Base-by-base conservation (phyloP, 1,140 invertebrate species). In the Tenebrio molitor region DNA sequence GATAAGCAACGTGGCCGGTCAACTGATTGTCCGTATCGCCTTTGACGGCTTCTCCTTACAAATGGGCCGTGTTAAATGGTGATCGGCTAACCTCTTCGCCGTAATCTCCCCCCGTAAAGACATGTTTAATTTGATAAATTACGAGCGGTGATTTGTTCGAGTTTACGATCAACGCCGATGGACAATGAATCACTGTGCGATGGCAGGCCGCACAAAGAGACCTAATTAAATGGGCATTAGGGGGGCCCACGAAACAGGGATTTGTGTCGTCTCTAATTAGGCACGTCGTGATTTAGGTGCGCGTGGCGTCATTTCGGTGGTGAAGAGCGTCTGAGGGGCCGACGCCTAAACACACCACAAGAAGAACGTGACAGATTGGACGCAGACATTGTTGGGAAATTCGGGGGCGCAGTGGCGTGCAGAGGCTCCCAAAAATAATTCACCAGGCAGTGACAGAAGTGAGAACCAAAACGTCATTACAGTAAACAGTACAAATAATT, bases 121-220 rank as follows among this genome's bases (percentile, higher is more conserved):
- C 36, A 39, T 39, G 36, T 39, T 39, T 39, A 39, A 39, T 39
- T 39, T 39, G 12, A 39, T 39, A 7, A 8, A 39, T 39, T 39
- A 12, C 36, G 4, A n/a, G 7, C 7, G 29, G 12, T 39, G 36
- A 39, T 39, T 39, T 39, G 12, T 39, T 39, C n/a, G 5, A 12
- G 4, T 39, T 39, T 39, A 39, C 12, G 36, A 39, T 7, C 36
- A 39, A 12, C 36, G 36, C 7, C 29, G 8, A 29, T 29, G 36
- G 2, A 39, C 36, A 39, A 39, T 39, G 36, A 39, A 39, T 39
- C 36, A 39, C 36, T 39, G 36, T 39, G 6, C 12, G 36, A 7
- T 7, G 36, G 4, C n/a, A 12, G 36, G 36, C 36, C 36, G 36
- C 36, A 39, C 36, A 39, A 39, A 39, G 12, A 39, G 4, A 39